These are phyloP conservation scores for Liolophura sinensis DNA, from an alignment of 1,140 invertebrate species.

Conservation along the genomic window DNA sequence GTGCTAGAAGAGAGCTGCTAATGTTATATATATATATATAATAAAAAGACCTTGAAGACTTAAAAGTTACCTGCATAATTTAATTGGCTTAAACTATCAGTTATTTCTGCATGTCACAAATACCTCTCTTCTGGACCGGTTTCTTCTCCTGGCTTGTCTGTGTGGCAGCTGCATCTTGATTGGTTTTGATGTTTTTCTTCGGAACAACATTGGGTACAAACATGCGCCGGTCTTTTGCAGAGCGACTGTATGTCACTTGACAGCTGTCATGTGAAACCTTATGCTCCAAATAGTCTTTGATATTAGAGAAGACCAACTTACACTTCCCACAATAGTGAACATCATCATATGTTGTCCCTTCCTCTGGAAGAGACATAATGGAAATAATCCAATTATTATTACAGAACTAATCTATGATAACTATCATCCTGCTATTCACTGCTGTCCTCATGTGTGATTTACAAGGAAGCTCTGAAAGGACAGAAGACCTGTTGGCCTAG, in stretches of 20 bases:
- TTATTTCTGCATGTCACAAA: not conserved
- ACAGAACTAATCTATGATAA: no score
- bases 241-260: slow-evolving; percentile 33
- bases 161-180: slow-evolving; percentile 1
- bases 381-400: no score
- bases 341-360: slow-evolving; percentile 25
- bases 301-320: slow-evolving; percentile 37
- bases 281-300: slow-evolving; percentile 41
- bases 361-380: no score
- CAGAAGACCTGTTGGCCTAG: no score
- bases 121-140: not conserved
- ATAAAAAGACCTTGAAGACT: not conserved
- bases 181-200: slow-evolving; percentile 12
- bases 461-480: no score
- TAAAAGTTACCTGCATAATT: no score
- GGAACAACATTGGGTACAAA: slow-evolving; percentile 34
- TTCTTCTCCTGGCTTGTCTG: not conserved
- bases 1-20: not conserved
- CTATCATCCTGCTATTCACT: no score
- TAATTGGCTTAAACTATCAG: no score
- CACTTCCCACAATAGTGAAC: slow-evolving; percentile 43
- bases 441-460: no score
- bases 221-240: slow-evolving; percentile 23
- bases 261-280: slow-evolving; percentile 45
- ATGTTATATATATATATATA: not conserved